Base-by-base conservation (phyloP, 2,888 invertebrate genomes). In the Pasiphila rectangulata region DNA sequence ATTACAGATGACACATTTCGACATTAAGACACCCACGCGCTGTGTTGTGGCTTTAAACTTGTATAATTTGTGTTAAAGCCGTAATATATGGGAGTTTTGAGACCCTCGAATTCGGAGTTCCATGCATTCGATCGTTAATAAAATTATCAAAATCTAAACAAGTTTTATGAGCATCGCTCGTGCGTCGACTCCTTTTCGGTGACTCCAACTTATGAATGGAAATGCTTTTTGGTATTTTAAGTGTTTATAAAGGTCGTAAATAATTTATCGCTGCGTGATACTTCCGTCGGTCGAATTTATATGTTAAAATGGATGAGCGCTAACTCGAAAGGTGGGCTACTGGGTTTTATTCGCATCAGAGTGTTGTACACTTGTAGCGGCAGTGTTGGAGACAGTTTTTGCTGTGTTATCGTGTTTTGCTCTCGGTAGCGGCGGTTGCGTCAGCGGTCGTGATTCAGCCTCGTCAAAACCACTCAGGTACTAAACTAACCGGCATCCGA, bases 111-210 rank as follows among this genome's bases (percentile, higher is more conserved):
- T 70, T 74, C 76, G 72, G 71, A 70, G 81, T 75, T 77, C 79
- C 83, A 70, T 81, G 77, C 79, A 78, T 83, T 79, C 74, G 84
- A 78, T 83, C 84, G 83, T 87, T 87, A 87, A 86, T 88, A 88
- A 88, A 88, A 88, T 88, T 85, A 88, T 88, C 87, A 88, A 88
- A 86, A 85, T 83, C 84, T 77, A 86, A 88, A 87, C 87, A 75
- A 86, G 88, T 88, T 88, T 82, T 80, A 78, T 79, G 79, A 78
- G 73, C 70, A 72, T 75, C 72, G 79, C 82, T 80, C 80, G 83
- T 80, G 84, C 77, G 78, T 75, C 61, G 69, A 72, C 72, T 77
- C 72, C 74, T 74, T 72, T 73, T 75, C 76, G 77, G 71, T 70
- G 64, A 36, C 42, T 48, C 35, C 41, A 57, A 75, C 79, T 86